These are phyloP conservation scores for Gryon sp. DNA, from an alignment of 1,140 invertebrate species.

Conservation along the genomic window DNA sequence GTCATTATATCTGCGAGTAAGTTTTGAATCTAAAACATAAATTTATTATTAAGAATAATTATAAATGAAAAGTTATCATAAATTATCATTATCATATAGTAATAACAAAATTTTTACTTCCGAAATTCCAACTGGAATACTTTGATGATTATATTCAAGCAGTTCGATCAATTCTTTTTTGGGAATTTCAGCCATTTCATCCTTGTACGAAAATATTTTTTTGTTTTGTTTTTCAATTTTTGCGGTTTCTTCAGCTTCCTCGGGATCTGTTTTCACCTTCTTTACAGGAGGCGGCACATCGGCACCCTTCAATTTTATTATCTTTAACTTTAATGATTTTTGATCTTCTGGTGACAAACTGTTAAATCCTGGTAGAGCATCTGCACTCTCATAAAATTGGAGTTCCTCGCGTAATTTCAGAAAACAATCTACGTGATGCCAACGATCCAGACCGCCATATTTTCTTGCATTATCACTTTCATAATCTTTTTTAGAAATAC, in stretches of 20 bases:
- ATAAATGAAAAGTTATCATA: too few relatives aligned
- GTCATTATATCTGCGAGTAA: slow-evolving; percentile 89
- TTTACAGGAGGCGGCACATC: slow-evolving; percentile 82
- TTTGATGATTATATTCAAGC: slow-evolving; percentile 87
- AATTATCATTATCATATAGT: slow-evolving; percentile 1
- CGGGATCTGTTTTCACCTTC: slow-evolving; percentile 84
- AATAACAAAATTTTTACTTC: slow-evolving; percentile 57
- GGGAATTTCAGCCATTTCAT: slow-evolving; percentile 73
- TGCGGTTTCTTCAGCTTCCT: slow-evolving; percentile 80
- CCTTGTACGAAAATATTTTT: slow-evolving; percentile 86
- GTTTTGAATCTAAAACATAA: slow-evolving; percentile 87
- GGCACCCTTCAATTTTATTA: slow-evolving; percentile 84
- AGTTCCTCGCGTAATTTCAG: slow-evolving; percentile 87
- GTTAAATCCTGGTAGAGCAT: slow-evolving; percentile 87
- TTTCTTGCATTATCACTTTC: slow-evolving; percentile 88
- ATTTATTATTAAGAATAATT: too few relatives aligned
- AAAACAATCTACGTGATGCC: slow-evolving; percentile 98
- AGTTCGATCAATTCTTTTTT: slow-evolving; percentile 81
- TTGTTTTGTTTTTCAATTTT: slow-evolving; percentile 88
- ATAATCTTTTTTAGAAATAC: slow-evolving; percentile 93
- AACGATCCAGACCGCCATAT: slow-evolving; percentile 89
- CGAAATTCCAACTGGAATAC: slow-evolving; percentile 83
- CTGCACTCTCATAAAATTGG: slow-evolving; percentile 86
- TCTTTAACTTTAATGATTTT: slow-evolving; percentile 82
- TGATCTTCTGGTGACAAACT: slow-evolving; percentile 88